A percentile compares a stretch with the other conserved stretches of the same genome.
phyloP scores from a whole-genome alignment of 1,140 invertebrate genomes.

The Ostrea edulis region DNA sequence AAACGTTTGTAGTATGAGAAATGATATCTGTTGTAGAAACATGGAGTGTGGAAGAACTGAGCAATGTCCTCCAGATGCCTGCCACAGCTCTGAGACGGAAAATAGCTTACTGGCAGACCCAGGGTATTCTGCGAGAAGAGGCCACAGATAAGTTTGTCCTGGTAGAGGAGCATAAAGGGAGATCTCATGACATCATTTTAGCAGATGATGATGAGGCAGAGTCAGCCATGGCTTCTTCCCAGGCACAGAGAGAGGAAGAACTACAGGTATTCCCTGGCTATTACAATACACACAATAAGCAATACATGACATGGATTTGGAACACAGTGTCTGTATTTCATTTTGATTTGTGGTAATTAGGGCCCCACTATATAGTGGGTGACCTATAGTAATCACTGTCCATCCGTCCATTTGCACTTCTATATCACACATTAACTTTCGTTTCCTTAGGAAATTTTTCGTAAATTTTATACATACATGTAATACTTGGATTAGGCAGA shows the following conservation, averaged over 20 bases:
- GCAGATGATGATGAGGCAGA: constrained; percentile 95
- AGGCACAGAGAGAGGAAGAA: constrained; percentile 95
- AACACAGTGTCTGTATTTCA: too few relatives aligned
- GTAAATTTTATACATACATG: too few relatives aligned
- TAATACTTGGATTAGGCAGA: too few relatives aligned
- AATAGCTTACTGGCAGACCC: constrained; percentile 92
- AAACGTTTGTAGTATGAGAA: too few relatives aligned
- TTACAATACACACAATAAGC: too few relatives aligned
- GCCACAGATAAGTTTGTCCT: constrained; percentile 88
- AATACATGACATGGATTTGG: too few relatives aligned
- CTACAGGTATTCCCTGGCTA: constrained; percentile 65
- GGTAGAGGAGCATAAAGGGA: constrained; percentile 85
- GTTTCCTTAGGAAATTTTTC: too few relatives aligned
- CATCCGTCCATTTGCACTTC: too few relatives aligned
- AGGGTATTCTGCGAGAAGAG: constrained; percentile 89
- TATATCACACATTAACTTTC: too few relatives aligned
- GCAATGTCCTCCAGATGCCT: constrained; percentile 90
- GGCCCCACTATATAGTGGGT: too few relatives aligned
- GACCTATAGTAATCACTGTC: too few relatives aligned
- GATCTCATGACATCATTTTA: constrained; percentile 84
- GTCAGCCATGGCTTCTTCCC: constrained; percentile 94
- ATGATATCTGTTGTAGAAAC: constrained; percentile 80
- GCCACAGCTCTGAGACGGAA: constrained; percentile 89
- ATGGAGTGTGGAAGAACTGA: constrained; percentile 92
- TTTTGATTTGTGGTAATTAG: too few relatives aligned